phyloP scores from a whole-genome alignment of 2,113 vertebrate species.

The Parus major region DNA sequence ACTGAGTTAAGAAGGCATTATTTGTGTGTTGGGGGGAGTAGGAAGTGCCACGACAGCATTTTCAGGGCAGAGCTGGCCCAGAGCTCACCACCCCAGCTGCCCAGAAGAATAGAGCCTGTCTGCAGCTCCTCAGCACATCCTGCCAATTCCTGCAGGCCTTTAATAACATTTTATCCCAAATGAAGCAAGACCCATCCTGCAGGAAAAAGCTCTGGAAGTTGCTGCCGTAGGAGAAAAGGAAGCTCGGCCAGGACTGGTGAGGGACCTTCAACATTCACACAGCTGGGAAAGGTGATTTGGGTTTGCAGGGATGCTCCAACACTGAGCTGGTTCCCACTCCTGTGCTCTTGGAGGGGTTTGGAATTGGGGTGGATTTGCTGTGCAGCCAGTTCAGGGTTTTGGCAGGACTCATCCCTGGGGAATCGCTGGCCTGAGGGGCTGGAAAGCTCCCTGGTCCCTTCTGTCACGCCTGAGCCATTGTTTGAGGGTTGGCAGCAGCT shows the following conservation, averaged over 20 bases:
- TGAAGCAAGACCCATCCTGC: background rate
- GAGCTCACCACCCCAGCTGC: background rate
- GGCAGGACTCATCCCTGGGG: background rate
- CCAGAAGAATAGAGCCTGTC: background rate
- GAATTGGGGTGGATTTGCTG: background rate
- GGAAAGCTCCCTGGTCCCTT: background rate
- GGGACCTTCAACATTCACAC: background rate
- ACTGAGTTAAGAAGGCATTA: background rate
- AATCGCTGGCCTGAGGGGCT: background rate
- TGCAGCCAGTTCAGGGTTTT: fast-evolving
- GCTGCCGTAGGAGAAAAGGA: background rate
- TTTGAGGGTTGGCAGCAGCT: background rate
- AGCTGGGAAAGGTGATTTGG: background rate
- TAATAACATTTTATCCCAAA: background rate
- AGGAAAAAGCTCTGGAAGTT: background rate
- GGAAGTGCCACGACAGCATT: background rate
- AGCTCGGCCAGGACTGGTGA: background rate
- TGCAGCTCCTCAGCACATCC: background rate
- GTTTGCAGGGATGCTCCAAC: background rate
- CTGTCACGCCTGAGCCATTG: conserved; percentile 6
- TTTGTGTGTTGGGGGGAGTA: background rate
- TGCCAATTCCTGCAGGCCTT: background rate
- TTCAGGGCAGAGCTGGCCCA: background rate
- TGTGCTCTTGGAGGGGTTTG: background rate
- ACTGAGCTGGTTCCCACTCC: background rate